Evolutionary conservation across 2,113 vertebrate species (phyloP), one percentile per base, ranked within the genome.

Genomic region (Petroica traversi): DNA sequence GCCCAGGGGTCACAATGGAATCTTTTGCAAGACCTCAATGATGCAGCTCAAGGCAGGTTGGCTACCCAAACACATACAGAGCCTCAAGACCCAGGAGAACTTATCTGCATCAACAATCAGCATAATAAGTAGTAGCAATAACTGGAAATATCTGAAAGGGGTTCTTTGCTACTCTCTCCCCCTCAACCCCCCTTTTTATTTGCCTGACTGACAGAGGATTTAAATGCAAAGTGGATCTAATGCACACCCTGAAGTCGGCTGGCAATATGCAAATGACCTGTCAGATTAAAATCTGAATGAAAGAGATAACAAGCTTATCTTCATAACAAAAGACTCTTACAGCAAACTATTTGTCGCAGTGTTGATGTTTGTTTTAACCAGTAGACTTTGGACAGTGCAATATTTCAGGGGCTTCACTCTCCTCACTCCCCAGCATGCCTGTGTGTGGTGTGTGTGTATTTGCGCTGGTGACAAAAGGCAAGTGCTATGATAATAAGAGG

Each of bases 341-440:
- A n/a, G 94, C 97, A 97, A 97, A 97, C 96, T 93, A 94, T 97
- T 96, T 91, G 93, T 96, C 93, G 95, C 92, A 55, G 93, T 97
- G 97, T 98, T 97, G 97, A 98, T 98, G 97, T 98, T 98, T 98
- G 97, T 98, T 98, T 98, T 97, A 97, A 98, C 97, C 97, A 93
- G 73, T 58, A 80, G 97, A 97, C 96, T 97, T 88, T 76, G 94
- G 84, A 92, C 92, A 96, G 96, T 92, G 95, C 97, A 95, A 94
- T 96, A 97, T 97, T 95, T 97, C 87, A 89, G 92, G 93, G 92
- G 89, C 89, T 92, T 46, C 6, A 9, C 68, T 91, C 76, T 79
- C 46, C 87, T 92, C 54, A 7, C 69, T 89, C 78, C 62, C 63
- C 31, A 19, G 71, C 75, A 62, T 19, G 68, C 61, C 75, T 66